These are phyloP conservation scores for Acleris emargana DNA, from an alignment of 2,888 invertebrate genomes.

Conservation along the genomic window DNA sequence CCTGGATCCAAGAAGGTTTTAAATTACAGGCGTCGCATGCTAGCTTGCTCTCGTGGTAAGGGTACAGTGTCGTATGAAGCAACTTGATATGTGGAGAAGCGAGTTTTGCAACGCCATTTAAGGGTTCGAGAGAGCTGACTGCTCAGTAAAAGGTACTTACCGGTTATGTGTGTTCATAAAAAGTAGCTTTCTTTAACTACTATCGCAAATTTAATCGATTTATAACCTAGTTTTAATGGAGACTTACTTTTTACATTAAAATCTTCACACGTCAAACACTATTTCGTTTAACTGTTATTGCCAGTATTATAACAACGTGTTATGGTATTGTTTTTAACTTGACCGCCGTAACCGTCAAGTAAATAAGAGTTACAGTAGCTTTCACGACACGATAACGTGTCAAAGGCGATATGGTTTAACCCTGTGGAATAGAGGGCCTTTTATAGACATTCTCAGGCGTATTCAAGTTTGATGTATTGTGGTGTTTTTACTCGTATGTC, in stretches of 20 bases:
- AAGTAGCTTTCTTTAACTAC: slow-evolving; percentile 28
- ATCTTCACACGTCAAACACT: too few relatives aligned
- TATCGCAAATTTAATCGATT: slow-evolving; percentile 26
- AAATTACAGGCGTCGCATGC: too few relatives aligned
- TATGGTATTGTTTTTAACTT: too few relatives aligned
- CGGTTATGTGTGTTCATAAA: slow-evolving; percentile 18
- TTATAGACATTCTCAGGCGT: too few relatives aligned
- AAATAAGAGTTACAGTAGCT: too few relatives aligned
- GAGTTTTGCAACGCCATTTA: slow-evolving; percentile 38
- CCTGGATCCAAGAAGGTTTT: too few relatives aligned
- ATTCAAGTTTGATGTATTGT: background rate
- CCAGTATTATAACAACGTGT: too few relatives aligned
- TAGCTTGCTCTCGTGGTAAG: slow-evolving; percentile 13
- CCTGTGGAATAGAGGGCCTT: too few relatives aligned
- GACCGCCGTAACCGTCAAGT: too few relatives aligned
- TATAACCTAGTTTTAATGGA: slow-evolving; percentile 17
- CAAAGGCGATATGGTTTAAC: too few relatives aligned
- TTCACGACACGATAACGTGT: too few relatives aligned
- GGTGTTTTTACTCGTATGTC: background rate
- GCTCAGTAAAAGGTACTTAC: slow-evolving; percentile 14
- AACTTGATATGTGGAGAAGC: slow-evolving; percentile 34
- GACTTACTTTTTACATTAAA: background rate
- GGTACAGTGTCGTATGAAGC: slow-evolving; percentile 15
- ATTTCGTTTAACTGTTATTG: too few relatives aligned
- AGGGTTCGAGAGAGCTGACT: slow-evolving; percentile 44